Base-by-base conservation (phyloP, 2,113 vertebrate genomes). In the Carassius gibelio region DNA sequence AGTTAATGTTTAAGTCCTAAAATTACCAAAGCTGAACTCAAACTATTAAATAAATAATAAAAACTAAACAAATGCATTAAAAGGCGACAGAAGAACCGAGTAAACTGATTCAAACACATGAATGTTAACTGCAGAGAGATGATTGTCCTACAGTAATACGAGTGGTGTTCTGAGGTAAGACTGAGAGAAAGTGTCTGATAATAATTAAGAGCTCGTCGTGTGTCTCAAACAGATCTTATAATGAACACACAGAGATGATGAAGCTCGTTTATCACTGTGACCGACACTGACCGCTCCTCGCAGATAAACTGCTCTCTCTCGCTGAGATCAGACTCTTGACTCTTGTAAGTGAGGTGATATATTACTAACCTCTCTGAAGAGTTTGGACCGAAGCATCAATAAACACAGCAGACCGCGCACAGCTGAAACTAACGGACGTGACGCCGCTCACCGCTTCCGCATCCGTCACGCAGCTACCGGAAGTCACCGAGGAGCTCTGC, bases 401-500 rank as follows among this genome's bases (percentile, higher is more conserved):
- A 59, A 59, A 9, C 42, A 38, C 76, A 23, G 30, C 76, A 23
- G 50, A n/a, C 30, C 76, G 57, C 52, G 59, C 52, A 21, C 75
- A 61, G 10, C n/a, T 17, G 15, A 68, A 68, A 81, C 79, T 52
- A 48, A 81, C 79, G 62, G 61, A 81, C 79, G 8, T 76, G 42
- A 13, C 11, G n/a, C 23, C 23, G 2, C 23, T 26, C 0, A n/a
- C 23, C 21, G 42, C 79, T 81, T 81, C 79, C 79, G 79, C 79
- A 21, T 3, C 21, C 79, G 45, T 81, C 79, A 81, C 23, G 7
- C 66, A 13, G 8, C 15, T 8, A 15, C 79, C 79, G 61, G 79
- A 81, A 81, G 42, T 50, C 1, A 3, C 0, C 4, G 4, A 17
- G 8, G n/a, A 9, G 2, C 38, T 81, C 42, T 69, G 62, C 42